A percentile compares a stretch with the other conserved stretches of the same genome.
These are phyloP conservation scores for Vimba vimba DNA, from an alignment of 2,113 vertebrate species.

Conservation along the genomic window DNA sequence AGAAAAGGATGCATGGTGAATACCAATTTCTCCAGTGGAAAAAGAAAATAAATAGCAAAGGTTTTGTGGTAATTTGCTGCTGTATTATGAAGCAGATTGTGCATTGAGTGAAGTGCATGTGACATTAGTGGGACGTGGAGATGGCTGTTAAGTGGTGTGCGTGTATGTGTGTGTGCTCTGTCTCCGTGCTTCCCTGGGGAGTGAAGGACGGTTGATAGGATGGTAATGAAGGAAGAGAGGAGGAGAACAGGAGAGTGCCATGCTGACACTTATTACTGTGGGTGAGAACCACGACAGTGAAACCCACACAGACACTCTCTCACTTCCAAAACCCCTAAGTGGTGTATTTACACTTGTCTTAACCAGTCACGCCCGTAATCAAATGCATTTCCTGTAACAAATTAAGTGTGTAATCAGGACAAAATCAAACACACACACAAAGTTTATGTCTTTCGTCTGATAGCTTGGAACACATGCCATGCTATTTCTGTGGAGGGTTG, in stretches of 20 bases:
- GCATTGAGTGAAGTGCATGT: conserved; percentile 43
- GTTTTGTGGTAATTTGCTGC: not conserved
- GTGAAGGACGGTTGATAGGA: conserved; percentile 47
- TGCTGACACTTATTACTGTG: conserved; percentile 57
- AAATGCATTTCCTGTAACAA: conserved; percentile 27
- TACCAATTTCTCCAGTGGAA: not conserved
- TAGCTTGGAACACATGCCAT: conserved; percentile 1
- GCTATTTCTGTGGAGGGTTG: conserved; percentile 29
- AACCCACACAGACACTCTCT: conserved; percentile 30
- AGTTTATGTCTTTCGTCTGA: conserved; percentile 6
- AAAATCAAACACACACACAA: conserved; percentile 12
- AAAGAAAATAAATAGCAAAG: not conserved
- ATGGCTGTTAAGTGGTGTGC: conserved; percentile 31
- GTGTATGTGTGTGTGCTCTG: not conserved
- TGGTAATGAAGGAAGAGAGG: conserved; percentile 40
- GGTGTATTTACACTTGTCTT: not conserved
- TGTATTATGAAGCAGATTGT: not conserved
- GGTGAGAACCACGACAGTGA: conserved; percentile 35
- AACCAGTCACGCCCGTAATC: conserved; percentile 20
- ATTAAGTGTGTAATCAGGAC: conserved; percentile 14
- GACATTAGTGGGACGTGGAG: conserved; percentile 34
- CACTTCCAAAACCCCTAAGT: conserved; percentile 1
- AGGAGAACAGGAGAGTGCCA: conserved; percentile 41
- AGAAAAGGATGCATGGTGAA: not conserved
- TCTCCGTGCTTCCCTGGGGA: conserved; percentile 47